phyloP scores from a whole-genome alignment of 37 sponge, comb jelly and placozoan genomes.

The Eunapius fragilis region DNA sequence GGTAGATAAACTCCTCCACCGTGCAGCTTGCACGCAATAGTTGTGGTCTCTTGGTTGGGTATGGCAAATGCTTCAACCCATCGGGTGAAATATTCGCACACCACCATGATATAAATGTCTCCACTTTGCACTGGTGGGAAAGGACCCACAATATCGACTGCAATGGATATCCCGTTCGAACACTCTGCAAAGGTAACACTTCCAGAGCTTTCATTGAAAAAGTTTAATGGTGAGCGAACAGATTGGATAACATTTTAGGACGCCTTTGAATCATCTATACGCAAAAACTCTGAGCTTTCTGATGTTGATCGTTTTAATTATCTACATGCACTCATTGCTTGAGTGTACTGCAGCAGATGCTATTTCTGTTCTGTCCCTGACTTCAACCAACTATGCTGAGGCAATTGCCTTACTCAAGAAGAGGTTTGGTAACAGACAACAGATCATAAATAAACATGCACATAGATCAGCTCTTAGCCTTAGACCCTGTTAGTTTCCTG shows the following conservation, averaged over 20 bases:
- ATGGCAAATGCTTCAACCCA: too few relatives aligned
- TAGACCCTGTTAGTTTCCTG: slow-evolving; percentile 11
- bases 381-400: slow-evolving; percentile 8
- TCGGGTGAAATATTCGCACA: too few relatives aligned
- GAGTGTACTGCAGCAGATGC: slow-evolving; percentile 24
- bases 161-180: too few relatives aligned
- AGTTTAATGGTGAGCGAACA: slow-evolving; percentile 22
- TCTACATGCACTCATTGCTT: slow-evolving; percentile 1
- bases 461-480: slow-evolving; percentile 29
- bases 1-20: not conserved
- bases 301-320: slow-evolving; percentile 18
- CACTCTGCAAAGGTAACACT: slow-evolving; percentile 22
- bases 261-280: slow-evolving; percentile 23
- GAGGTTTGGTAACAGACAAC: slow-evolving; percentile 27
- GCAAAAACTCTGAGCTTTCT: slow-evolving; percentile 6
- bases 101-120: too few relatives aligned
- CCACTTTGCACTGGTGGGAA: too few relatives aligned
- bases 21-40: too few relatives aligned
- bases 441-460: slow-evolving; percentile 22
- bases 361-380: not conserved
- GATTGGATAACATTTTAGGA: slow-evolving; percentile 29
- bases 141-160: too few relatives aligned
- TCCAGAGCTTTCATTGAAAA: slow-evolving; percentile 14
- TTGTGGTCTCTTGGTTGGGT: too few relatives aligned
- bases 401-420: slow-evolving; percentile 23